Evolutionary conservation across 1,140 invertebrate genomes (phyloP), one percentile per base, ranked within the genome.

Genomic region (Neelides sp.): DNA sequence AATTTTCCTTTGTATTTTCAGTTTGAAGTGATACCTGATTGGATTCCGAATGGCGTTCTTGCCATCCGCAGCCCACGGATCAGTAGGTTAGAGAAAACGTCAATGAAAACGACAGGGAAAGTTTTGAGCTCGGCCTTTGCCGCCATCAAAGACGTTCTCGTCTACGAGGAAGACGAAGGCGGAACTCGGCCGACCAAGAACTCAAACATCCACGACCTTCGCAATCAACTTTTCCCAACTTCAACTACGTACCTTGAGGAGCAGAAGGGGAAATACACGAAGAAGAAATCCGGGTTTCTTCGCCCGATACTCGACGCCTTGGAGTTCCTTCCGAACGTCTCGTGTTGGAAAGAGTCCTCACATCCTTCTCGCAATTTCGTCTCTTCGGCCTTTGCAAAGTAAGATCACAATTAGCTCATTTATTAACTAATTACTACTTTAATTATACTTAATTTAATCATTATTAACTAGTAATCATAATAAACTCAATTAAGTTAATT

Each of bases 1-100:
- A n/a, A 44, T 44, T 44, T 3, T 44, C 23, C 20, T 28, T 7
- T n/a, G n/a, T n/a, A n/a, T 10, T 48, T 50, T 28, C 47, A 61
- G 59, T 61, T 57, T 26, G 59, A 57, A 40, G 46, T 46, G 24
- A 52, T 55, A 22, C 52, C 55, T n/a, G 55, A 61, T 3, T 61
- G 55, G 55, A 51, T 57, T 41, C 59, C 59, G 19, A 57, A 48
- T 47, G 59, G 59, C 20, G 49, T 61, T 2, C 44, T 61, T 5
- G 59, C 59, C 3, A 49, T 61, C 15, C 52, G 53, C 3, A 49
- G 49, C 30, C 55, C 59, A 17, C 44, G 42, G n/a, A 34, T 27
- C 10, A 39, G 45, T 36, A 46, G 45, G 13, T 41, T 57, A 27
- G 50, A 47, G 7, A 61, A 61, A 34, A 19, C 50, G 4, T 49